Base-by-base conservation (phyloP, 2,888 invertebrate genomes). In the Dynastes grantii region DNA sequence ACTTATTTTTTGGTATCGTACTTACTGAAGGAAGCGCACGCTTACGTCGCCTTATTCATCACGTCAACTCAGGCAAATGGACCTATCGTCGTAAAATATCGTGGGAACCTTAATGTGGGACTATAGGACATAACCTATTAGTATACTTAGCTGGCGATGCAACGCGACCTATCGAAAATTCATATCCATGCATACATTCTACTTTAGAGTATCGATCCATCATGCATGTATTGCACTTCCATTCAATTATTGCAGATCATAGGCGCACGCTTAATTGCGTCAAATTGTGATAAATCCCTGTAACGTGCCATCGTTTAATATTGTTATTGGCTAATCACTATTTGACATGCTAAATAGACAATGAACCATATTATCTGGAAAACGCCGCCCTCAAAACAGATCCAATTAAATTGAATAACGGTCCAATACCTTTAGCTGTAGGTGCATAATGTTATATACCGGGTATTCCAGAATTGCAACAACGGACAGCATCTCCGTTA, bases 261-360 rank as follows among this genome's bases (percentile, higher is more conserved):
- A 67, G 67, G 16, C 16, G 27, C 2, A 29, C 63, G 63, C 32
- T 29, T 32, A 67, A 67, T 67, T 49, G 67, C 22, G 27, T 22
- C 67, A 49, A 45, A 49, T 49, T 45, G 45, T 67, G 16, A 40
- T 67, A 63, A 63, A 63, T 63, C 32, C 63, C 63, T 63, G 1
- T 67, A 49, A 67, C 67, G 67, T 49, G 49, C 49, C 49, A 67
- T 45, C 67, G 49, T 67, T 65, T 45, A 67, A 67, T 67, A 67
- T 49, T 45, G 49, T 67, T 16, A 67, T 67, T 67, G 67, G 67
- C 6, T 67, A 67, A 67, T 67, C 9, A 67, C 11, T 22, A 11
- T 49, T 9, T 22, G 67, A 49, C 67, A 67, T 67, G 40, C 22
- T 37, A 65, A 65, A 40, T 65, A 37, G 65, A n/a, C 2, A 65